Percentiles rank a stretch among this genome's conserved stretches.
These are phyloP conservation scores for Machaerirhynchus nigripectus DNA, from an alignment of 2,113 vertebrate species.

Conservation along the genomic window DNA sequence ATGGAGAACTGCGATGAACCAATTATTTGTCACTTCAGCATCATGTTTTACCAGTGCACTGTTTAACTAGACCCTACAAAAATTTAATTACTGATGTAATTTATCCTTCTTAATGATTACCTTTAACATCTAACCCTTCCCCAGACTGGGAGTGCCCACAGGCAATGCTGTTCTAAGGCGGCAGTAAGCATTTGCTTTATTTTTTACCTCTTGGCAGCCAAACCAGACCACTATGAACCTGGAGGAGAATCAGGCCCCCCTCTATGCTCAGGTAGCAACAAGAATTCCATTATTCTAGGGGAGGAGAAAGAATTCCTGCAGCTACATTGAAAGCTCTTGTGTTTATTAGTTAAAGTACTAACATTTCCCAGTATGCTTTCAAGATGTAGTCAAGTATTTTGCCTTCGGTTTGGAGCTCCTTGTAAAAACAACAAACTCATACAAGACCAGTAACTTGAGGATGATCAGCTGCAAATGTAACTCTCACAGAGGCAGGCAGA, in stretches of 20 bases:
- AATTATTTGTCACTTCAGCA: neutral
- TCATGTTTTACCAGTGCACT: neutral
- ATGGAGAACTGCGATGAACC: neutral
- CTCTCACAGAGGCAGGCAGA: neutral
- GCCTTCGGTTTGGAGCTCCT: neutral
- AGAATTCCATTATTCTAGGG: neutral
- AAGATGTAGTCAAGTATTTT: neutral
- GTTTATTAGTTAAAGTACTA: neutral
- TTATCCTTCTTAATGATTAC: neutral
- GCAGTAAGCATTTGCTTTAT: neutral
- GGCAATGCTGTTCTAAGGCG: rapidly evolving
- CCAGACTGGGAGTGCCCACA: neutral
- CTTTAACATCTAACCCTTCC: neutral
- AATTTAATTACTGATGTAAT: neutral
- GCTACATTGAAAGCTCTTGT: neutral
- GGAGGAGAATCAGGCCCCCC: neutral
- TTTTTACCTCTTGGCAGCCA: neutral
- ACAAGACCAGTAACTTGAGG: neutral
- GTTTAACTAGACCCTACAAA: neutral
- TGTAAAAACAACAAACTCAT: neutral
- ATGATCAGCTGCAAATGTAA: neutral
- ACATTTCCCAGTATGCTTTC: neutral
- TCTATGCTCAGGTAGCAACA: neutral
- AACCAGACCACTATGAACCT: neutral
- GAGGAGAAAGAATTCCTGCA: neutral